These are phyloP conservation scores for Cettia cetti DNA, from an alignment of 2,113 vertebrate species.

Conservation along the genomic window DNA sequence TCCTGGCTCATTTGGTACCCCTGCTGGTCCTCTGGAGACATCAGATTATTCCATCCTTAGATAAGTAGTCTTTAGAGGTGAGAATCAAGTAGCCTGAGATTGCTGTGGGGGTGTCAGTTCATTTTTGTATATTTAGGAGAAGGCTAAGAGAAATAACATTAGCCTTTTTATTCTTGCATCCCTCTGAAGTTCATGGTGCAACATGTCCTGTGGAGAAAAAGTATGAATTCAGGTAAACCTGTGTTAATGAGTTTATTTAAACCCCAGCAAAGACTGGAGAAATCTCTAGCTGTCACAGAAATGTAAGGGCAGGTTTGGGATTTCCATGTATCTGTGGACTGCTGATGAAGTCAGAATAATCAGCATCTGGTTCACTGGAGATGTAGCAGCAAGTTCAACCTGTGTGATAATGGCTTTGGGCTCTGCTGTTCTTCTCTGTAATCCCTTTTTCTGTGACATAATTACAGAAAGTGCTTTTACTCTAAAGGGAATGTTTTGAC, in stretches of 20 bases:
- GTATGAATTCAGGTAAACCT: neutral
- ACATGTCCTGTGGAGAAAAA: neutral
- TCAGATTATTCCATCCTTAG: neutral
- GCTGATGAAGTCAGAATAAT: rapidly evolving
- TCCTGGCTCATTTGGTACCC: neutral
- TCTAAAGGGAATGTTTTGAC: neutral
- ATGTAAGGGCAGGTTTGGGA: neutral
- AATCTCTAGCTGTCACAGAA: neutral
- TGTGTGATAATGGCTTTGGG: neutral
- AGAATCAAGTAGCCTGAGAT: neutral
- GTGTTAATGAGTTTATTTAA: neutral
- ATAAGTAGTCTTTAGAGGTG: neutral
- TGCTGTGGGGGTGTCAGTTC: neutral
- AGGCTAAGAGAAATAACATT: neutral
- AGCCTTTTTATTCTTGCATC: neutral
- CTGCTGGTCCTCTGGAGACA: neutral
- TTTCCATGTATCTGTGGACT: rapidly evolving
- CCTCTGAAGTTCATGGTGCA: neutral
- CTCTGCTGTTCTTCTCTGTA: neutral
- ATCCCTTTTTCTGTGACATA: neutral
- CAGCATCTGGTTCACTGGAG: neutral
- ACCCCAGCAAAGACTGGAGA: neutral
- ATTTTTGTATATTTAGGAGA: neutral
- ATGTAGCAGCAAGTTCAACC: neutral
- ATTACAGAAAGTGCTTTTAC: neutral